phyloP scores from a whole-genome alignment of 2,113 vertebrate genomes.

The Sinocyclocheilus anshuiensis region DNA sequence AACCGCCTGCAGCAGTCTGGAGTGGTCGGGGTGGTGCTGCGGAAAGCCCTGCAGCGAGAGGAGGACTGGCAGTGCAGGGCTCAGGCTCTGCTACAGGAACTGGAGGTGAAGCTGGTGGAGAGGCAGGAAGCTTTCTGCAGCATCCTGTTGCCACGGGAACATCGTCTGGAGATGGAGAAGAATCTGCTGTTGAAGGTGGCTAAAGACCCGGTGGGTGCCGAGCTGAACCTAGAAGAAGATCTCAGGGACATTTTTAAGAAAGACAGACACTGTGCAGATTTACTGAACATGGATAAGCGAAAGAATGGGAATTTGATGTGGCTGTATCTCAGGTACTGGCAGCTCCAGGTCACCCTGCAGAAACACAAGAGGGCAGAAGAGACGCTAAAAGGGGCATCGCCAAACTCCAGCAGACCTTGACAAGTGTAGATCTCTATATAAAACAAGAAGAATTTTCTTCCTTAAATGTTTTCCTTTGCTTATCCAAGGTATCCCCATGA shows the following conservation, averaged over 20 bases:
- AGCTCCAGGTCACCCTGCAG: conserved; percentile 82
- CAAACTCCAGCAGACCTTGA: conserved; percentile 25
- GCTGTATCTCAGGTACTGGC: conserved; percentile 93
- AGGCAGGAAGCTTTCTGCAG: conserved; percentile 92
- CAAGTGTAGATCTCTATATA: neutral
- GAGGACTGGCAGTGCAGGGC: conserved; percentile 81
- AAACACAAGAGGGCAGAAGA: conserved; percentile 84
- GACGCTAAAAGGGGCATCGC: conserved; percentile 30
- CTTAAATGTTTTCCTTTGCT: neutral
- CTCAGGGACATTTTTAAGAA: conserved; percentile 91
- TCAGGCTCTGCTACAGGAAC: conserved; percentile 75
- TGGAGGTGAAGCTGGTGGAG: conserved; percentile 83
- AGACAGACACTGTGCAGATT: conserved; percentile 86
- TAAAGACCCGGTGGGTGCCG: conserved; percentile 76
- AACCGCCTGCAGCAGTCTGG: conserved; percentile 73
- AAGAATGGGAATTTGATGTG: conserved; percentile 95
- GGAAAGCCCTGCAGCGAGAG: conserved; percentile 78
- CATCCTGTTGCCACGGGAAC: conserved; percentile 75
- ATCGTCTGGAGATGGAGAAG: conserved; percentile 86
- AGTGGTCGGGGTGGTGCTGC: conserved; percentile 73
- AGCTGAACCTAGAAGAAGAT: conserved; percentile 81
- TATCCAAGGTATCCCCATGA: neutral
- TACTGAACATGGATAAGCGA: conserved; percentile 82
- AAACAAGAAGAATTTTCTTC: neutral
- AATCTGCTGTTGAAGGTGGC: conserved; percentile 82